Evolutionary conservation across 2,888 invertebrate genomes (phyloP).

Genomic region (Scrobipalpa atriplicella): DNA sequence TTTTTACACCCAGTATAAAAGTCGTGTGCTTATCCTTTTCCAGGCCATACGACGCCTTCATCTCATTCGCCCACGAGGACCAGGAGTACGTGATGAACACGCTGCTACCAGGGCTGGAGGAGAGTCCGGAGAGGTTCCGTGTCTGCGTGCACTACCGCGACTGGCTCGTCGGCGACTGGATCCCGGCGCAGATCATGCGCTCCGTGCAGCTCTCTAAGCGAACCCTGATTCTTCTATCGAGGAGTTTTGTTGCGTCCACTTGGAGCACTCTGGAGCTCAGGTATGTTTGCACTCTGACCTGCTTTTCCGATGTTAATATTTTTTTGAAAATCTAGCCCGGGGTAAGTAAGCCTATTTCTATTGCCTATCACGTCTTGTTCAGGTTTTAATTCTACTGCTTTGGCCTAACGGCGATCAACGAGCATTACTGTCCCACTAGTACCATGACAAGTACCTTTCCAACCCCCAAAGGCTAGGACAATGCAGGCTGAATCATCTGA

Average conservation of each 20-base stretch:
- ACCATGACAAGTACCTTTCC: no score
- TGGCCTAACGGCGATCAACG: no score
- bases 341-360: no score
- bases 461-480: no score
- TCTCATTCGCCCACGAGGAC: constrained; percentile 91
- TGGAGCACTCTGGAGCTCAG: constrained; percentile 5
- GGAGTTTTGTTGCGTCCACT: constrained; percentile 10
- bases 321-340: not conserved
- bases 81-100: constrained; percentile 86
- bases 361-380: no score
- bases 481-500: no score
- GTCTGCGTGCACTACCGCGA: constrained; percentile 36
- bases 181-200: constrained; percentile 21
- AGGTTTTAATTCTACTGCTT: no score
- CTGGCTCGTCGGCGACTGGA: constrained; percentile 39
- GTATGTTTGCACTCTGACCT: not conserved
- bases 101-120: constrained; percentile 84
- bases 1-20: not conserved
- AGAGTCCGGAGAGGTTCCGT: constrained; percentile 4
- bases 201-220: constrained; percentile 20
- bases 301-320: not conserved
- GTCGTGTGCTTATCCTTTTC: constrained; percentile 20
- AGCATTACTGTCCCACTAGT: no score
- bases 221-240: constrained; percentile 16
- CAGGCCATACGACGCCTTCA: constrained; percentile 88